Evolutionary conservation across 2,888 invertebrate species (phyloP).

Genomic region (Emmelina monodactyla): DNA sequence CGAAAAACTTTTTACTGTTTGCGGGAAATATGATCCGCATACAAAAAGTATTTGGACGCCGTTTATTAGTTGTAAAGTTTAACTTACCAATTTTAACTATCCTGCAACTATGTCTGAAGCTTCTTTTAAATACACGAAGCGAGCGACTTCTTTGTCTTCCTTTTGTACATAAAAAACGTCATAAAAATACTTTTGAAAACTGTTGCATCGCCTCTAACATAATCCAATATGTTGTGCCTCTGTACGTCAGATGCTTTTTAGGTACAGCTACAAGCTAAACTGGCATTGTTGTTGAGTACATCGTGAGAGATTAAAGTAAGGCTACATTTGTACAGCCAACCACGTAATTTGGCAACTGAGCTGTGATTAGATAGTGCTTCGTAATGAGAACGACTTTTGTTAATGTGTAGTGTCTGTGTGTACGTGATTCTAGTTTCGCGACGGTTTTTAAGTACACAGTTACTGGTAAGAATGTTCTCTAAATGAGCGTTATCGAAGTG

Average conservation of each 20-base stretch:
- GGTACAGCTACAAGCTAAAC: constrained; percentile 18
- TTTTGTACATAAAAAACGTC: too few species aligned
- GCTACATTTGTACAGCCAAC: constrained; percentile 53
- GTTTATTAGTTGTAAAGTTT: background rate
- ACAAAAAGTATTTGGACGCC: background rate
- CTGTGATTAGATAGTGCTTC: constrained; percentile 56
- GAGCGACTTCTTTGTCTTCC: too few species aligned
- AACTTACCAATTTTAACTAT: too few species aligned
- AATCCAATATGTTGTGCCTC: too few species aligned
- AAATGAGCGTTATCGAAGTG: too few species aligned
- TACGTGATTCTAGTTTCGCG: constrained; percentile 24
- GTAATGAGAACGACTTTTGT: constrained; percentile 51
- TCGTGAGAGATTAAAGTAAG: constrained; percentile 50
- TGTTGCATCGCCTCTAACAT: too few species aligned
- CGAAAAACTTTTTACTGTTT: constrained; percentile 1
- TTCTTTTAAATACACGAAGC: too few species aligned
- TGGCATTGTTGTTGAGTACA: constrained; percentile 21
- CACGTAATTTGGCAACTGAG: constrained; percentile 58
- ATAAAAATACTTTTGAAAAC: too few species aligned
- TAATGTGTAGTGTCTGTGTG: constrained; percentile 41
- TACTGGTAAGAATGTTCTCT: too few species aligned
- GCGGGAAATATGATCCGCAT: background rate
- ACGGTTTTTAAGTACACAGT: constrained; percentile 11
- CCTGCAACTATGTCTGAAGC: too few species aligned
- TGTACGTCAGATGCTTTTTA: too few species aligned